phyloP scores from a whole-genome alignment of 2,113 vertebrate genomes.

The Dasyornis broadbenti region DNA sequence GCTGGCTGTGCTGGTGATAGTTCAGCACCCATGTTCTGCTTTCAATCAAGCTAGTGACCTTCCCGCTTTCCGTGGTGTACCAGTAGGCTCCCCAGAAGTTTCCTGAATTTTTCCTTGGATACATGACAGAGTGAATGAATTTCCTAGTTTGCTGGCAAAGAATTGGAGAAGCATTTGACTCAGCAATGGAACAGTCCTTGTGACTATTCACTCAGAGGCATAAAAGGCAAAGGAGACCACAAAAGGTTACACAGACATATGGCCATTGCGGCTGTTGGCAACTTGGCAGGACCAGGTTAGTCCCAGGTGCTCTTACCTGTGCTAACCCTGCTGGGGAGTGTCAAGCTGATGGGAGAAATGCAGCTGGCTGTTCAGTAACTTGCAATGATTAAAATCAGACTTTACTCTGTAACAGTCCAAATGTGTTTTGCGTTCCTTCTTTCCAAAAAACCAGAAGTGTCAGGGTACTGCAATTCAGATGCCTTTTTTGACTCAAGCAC shows the following conservation, averaged over 20 bases:
- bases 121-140: neutral
- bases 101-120: neutral
- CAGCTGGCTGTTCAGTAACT: neutral
- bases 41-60: neutral
- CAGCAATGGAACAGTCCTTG: neutral
- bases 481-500: neutral
- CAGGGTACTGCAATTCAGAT: neutral
- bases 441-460: neutral
- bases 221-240: neutral
- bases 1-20: neutral
- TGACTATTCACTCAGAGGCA: neutral
- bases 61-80: neutral
- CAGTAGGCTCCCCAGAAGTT: neutral
- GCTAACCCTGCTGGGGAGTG: neutral
- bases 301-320: neutral
- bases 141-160: neutral
- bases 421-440: neutral
- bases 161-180: neutral
- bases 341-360: neutral
- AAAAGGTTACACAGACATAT: neutral
- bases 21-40: neutral
- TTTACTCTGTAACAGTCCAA: neutral
- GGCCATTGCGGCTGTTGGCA: neutral
- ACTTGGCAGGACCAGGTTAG: neutral
- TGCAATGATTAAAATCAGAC: neutral